Percentiles rank a stretch among this genome's conserved stretches.
These are phyloP conservation scores for Peromyscus aztecus DNA, from an alignment of 2,797 vertebrate genomes.

Conservation along the genomic window DNA sequence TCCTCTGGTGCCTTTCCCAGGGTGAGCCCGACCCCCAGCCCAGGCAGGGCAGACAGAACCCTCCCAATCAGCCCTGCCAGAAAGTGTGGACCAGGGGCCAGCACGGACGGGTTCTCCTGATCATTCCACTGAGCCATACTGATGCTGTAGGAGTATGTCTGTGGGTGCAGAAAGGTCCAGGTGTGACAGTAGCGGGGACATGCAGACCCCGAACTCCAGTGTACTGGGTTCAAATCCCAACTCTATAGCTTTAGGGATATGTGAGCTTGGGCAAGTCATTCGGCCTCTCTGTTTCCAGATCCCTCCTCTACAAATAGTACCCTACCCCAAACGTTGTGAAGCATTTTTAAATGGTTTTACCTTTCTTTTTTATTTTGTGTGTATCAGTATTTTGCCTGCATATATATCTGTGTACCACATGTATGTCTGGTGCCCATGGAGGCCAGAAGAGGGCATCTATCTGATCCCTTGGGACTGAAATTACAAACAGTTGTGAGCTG, in stretches of 20 bases:
- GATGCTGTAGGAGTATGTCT: not conserved
- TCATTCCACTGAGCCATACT: not conserved
- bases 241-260: not conserved
- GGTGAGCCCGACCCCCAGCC: not conserved
- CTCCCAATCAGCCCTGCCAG: not conserved
- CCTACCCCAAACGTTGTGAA: not conserved
- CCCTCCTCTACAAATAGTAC: not conserved
- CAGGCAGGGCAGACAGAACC: not conserved
- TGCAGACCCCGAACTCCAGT: not conserved
- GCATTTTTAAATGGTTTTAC: not conserved
- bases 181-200: fast-evolving
- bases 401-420: not conserved
- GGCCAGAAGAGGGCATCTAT: not conserved
- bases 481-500: not conserved
- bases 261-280: not conserved
- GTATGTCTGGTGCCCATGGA: not conserved
- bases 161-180: not conserved
- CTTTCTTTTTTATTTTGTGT: not conserved
- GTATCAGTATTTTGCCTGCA: not conserved
- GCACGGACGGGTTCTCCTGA: too few species aligned
- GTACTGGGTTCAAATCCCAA: conserved; percentile 18
- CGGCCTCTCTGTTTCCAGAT: conserved; percentile 30
- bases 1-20: not conserved
- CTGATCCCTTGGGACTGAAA: not conserved
- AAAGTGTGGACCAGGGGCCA: not conserved